Base-by-base conservation (phyloP, 2,888 invertebrate genomes). In the Lasioglossum villosulum region DNA sequence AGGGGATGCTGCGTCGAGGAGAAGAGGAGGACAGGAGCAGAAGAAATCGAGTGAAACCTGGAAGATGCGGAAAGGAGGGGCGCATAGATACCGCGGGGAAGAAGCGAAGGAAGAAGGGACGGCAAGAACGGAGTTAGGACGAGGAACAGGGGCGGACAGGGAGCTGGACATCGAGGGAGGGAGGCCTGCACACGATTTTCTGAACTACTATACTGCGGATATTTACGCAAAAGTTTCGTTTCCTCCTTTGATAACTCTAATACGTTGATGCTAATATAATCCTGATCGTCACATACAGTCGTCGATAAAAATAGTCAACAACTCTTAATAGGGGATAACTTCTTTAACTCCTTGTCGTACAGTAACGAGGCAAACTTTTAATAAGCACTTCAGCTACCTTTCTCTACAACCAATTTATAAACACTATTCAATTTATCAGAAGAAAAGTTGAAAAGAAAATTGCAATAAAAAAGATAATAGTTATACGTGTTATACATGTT, bases 1-100 rank as follows among this genome's bases (percentile, higher is more conserved):
- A 6, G 27, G 56, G 37, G 73, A 66, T 16, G 30, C 23, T 30
- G 70, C 6, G 27, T 73, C 42, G 34, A 16, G 5, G 73, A 37
- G 39, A n/a, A 12, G 37, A 39, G 5, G 72, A 42, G n/a, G 42
- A 68, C 52, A 34, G 52, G 27, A 72, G 30, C 34, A 59, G 75
- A 80, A 70, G 85, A 85, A 80, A 80, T 79, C 75, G 79, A 72
- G 75, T 63, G 86, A 88, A 81, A 88, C 77, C 48, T 39, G 78
- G 45, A 73, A 37, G 63, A 68, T n/a, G n/a, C n/a, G 82, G 79
- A 2, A 16, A 1, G 12, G 45, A 59, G 75, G 14, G n/a, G 66
- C 6, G 45, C 16, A 27, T 14, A 75, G 78, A 63, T 45, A 48
- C 23, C 34, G 48, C 23, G 48, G 48, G 89, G 59, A 83, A 77